phyloP scores from a whole-genome alignment of 2,888 invertebrate species.

The Troglohyphantes excavatus region DNA sequence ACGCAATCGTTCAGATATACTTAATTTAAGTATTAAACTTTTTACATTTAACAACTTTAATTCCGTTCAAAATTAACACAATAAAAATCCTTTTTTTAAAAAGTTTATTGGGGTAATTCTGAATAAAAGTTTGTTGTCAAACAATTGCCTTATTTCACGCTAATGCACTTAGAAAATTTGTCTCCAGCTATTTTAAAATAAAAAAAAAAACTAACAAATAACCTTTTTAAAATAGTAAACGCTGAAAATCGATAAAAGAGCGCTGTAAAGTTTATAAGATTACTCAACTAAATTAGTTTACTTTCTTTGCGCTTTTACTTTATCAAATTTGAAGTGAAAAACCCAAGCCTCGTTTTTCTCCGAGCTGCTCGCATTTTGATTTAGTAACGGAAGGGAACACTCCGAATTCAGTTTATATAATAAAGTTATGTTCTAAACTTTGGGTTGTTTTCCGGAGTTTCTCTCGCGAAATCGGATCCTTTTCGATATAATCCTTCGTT shows the following conservation, averaged over 20 bases:
- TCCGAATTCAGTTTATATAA: slow-evolving; percentile 28
- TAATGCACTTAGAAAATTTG: background rate
- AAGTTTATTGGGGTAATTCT: too few relatives aligned
- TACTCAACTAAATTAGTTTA: slow-evolving; percentile 66
- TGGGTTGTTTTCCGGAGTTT: slow-evolving; percentile 24
- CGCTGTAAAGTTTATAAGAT: slow-evolving; percentile 37
- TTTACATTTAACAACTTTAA: too few relatives aligned
- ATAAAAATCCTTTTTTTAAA: too few relatives aligned
- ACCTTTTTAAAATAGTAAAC: slow-evolving; percentile 13
- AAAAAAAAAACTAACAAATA: background rate
- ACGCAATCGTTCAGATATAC: too few relatives aligned
- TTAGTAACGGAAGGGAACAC: slow-evolving; percentile 8
- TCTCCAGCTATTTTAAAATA: background rate
- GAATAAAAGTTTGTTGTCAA: background rate
- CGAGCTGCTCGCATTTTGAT: slow-evolving; percentile 44
- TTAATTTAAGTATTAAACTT: too few relatives aligned
- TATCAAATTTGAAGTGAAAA: slow-evolving; percentile 49
- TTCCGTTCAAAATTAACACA: too few relatives aligned
- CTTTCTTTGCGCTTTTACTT: slow-evolving; percentile 5
- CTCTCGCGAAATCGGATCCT: slow-evolving; percentile 21
- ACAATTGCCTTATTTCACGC: background rate
- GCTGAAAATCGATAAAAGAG: slow-evolving; percentile 11
- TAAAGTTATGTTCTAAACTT: slow-evolving; percentile 39
- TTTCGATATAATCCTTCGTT: background rate
- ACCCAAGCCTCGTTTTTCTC: slow-evolving; percentile 2